A percentile compares a stretch with the other conserved stretches of the same genome.
phyloP scores from a whole-genome alignment of 2,113 vertebrate genomes.

The Pedionomus torquatus region DNA sequence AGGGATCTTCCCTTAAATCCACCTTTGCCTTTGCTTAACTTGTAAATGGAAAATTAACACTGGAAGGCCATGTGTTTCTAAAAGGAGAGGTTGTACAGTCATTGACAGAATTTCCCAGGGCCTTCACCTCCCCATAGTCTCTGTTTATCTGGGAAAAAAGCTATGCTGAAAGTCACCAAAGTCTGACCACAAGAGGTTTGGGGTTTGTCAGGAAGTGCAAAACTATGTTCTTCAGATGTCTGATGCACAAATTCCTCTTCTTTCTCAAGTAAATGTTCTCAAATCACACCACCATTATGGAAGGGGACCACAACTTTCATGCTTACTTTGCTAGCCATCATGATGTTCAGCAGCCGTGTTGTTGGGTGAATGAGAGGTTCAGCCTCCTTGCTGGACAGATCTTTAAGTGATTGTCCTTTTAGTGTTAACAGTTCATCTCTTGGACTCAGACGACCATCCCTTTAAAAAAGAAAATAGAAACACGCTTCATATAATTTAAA shows the following conservation, averaged over 20 bases:
- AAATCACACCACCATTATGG: neutral
- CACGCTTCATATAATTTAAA: neutral
- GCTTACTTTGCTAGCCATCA: slow-evolving; percentile 57
- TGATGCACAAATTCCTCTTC: neutral
- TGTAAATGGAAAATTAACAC: neutral
- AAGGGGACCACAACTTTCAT: neutral
- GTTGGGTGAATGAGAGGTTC: slow-evolving; percentile 20
- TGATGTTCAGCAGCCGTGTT: slow-evolving; percentile 30
- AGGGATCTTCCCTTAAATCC: neutral
- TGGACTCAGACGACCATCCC: slow-evolving; percentile 55
- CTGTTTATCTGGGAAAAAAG: slow-evolving; percentile 37
- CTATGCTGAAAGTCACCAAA: slow-evolving; percentile 5
- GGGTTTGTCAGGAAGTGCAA: neutral
- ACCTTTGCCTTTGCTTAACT: neutral
- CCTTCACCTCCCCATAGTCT: neutral
- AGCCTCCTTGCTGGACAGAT: slow-evolving; percentile 51
- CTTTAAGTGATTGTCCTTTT: slow-evolving; percentile 71
- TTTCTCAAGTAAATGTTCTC: neutral
- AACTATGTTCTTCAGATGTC: neutral
- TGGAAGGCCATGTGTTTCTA: neutral
- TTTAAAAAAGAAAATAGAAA: slow-evolving; percentile 2
- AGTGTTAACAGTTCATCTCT: slow-evolving; percentile 67
- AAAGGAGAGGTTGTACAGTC: slow-evolving; percentile 9
- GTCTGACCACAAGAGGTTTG: slow-evolving; percentile 4
- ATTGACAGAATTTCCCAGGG: neutral